phyloP scores from a whole-genome alignment of 2,113 vertebrate species.

The Polypterus bichir region DNA sequence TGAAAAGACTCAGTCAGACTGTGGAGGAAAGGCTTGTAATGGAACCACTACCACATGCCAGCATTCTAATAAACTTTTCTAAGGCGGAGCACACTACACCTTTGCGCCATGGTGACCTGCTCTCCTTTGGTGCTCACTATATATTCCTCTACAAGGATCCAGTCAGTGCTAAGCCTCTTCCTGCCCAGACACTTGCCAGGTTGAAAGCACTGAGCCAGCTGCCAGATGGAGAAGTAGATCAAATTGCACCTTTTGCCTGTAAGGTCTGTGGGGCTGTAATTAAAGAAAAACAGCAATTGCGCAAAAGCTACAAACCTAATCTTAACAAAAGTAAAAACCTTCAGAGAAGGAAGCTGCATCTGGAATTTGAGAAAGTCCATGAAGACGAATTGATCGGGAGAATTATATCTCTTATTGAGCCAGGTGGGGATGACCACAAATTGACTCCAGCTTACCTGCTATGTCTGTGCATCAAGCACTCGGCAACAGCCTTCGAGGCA shows the following conservation, averaged over 20 bases:
- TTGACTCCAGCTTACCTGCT: slow-evolving; percentile 82
- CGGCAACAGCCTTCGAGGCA: slow-evolving; percentile 62
- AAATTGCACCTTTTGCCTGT: slow-evolving; percentile 36
- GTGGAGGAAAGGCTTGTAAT: slow-evolving; percentile 37
- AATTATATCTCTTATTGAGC: slow-evolving; percentile 76
- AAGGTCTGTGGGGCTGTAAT: slow-evolving; percentile 58
- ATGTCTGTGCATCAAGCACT: slow-evolving; percentile 86
- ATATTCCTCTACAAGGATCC: slow-evolving; percentile 90
- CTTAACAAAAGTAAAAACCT: slow-evolving; percentile 20
- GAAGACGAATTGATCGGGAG: slow-evolving; percentile 72
- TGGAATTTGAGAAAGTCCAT: slow-evolving; percentile 68
- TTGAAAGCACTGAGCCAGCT: slow-evolving; percentile 52
- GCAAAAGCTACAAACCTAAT: slow-evolving; percentile 26
- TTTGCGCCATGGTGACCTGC: slow-evolving; percentile 78
- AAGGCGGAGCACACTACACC: slow-evolving; percentile 58
- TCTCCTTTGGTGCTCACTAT: slow-evolving; percentile 83
- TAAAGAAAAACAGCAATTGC: slow-evolving; percentile 25
- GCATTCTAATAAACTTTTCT: slow-evolving; percentile 67
- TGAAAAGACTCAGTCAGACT: slow-evolving; percentile 28
- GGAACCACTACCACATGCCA: slow-evolving; percentile 67
- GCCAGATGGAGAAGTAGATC: slow-evolving; percentile 24
- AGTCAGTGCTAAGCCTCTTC: slow-evolving; percentile 60
- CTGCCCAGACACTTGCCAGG: slow-evolving; percentile 60
- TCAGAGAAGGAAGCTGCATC: slow-evolving; percentile 54
- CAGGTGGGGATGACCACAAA: slow-evolving; percentile 74